These are phyloP conservation scores for Thripadectes ignobilis DNA, from an alignment of 2,797 vertebrate species.

Conservation along the genomic window DNA sequence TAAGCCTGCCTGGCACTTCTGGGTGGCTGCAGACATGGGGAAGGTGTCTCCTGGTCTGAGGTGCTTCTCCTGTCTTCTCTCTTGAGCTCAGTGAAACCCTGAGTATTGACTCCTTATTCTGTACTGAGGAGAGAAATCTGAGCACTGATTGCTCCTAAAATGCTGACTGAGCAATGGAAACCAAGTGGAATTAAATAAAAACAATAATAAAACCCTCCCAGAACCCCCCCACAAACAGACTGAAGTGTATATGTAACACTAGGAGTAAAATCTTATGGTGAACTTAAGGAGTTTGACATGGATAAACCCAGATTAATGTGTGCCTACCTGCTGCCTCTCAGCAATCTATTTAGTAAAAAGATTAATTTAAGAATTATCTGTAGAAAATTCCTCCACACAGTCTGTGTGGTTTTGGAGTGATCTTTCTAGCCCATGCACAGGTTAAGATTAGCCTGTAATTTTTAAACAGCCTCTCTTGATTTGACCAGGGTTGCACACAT, in stretches of 20 bases:
- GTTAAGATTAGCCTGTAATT: neutral
- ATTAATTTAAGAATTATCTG: neutral
- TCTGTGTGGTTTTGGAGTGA: neutral
- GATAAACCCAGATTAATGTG: neutral
- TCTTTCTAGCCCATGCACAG: too few species aligned
- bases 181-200: neutral
- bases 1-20: neutral
- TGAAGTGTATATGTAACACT: rapidly evolving
- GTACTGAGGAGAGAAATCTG: neutral
- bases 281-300: neutral
- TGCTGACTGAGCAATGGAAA: neutral
- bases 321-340: neutral
- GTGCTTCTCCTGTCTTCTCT: neutral
- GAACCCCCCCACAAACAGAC: neutral
- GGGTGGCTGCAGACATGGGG: neutral
- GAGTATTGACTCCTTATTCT: neutral
- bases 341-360: neutral
- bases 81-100: neutral
- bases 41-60: neutral
- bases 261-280: neutral
- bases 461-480: neutral
- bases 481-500: neutral
- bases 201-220: neutral
- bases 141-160: neutral
- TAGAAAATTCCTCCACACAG: neutral